Base-by-base conservation (phyloP, 2,888 invertebrate genomes). In the Crioceris asparagi region DNA sequence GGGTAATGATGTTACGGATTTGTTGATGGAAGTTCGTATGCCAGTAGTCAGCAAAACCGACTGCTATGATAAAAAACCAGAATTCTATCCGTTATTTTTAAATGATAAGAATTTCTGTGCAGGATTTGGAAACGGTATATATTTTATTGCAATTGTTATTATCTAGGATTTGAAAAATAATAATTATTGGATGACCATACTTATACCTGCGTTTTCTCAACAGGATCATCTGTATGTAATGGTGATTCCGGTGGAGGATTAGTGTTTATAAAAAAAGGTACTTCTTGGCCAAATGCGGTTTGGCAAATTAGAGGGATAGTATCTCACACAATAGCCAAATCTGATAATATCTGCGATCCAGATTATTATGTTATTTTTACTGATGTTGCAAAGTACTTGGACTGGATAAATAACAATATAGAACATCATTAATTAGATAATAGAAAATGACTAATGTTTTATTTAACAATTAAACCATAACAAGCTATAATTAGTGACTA, bases 401-500 rank as follows among this genome's bases (percentile, higher is more conserved):
- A 68, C 6, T 76, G 74, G 73, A 67, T 75, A 15, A 51, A 54
- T 31, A 27, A 37, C 10, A 43, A 48, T 32, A 40, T 53, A 40
- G 36, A 26, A 37, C 11, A n/a, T n/a, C n/a, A n/a, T n/a, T n/a
- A n/a, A n/a, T n/a, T n/a, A n/a, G n/a, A n/a, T n/a, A n/a, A n/a
- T n/a, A n/a, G n/a, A n/a, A n/a, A n/a, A n/a, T n/a, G n/a, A n/a
- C n/a, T n/a, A n/a, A n/a, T n/a, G n/a, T n/a, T n/a, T n/a, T n/a
- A n/a, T n/a, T n/a, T n/a, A n/a, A n/a, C n/a, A n/a, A n/a, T n/a
- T n/a, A n/a, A n/a, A n/a, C n/a, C n/a, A n/a, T n/a, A n/a, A n/a
- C n/a, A n/a, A n/a, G n/a, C n/a, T n/a, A n/a, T n/a, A 17, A 18
- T 39, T 30, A 86, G 65, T 87, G 86, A 10, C 75, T 67, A 18